Percentiles rank a stretch among this genome's conserved stretches.
Conservation (phyloP, 1,140 invertebrate species). For the Amphibalanus amphitrite region DNA sequence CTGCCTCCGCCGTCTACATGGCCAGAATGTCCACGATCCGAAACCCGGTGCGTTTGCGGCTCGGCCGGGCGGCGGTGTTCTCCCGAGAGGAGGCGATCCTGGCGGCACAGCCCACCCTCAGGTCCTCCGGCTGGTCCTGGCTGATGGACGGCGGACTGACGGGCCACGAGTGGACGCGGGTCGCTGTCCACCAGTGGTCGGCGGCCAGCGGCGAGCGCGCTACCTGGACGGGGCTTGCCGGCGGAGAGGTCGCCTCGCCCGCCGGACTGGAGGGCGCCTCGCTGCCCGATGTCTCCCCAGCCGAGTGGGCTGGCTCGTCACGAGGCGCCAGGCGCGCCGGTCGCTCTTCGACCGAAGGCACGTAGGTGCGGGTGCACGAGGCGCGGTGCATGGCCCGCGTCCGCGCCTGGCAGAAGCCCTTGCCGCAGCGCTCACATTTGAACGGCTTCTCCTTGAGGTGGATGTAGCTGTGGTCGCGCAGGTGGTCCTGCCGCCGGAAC, state of each 20-base stretch:
- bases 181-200: too few relatives aligned
- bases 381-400: constrained; percentile 10
- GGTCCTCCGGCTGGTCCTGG: background rate
- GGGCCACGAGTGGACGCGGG: too few relatives aligned
- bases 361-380: background rate
- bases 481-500: constrained; percentile 17
- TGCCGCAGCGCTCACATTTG: constrained; percentile 40
- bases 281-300: background rate
- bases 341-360: too few relatives aligned
- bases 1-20: background rate
- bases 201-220: too few relatives aligned
- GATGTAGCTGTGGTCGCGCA: constrained; percentile 29
- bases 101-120: background rate
- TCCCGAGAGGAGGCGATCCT: background rate
- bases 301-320: background rate
- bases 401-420: constrained; percentile 35
- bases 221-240: too few relatives aligned
- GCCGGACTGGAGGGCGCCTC: background rate
- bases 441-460: constrained; percentile 28
- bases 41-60: background rate
- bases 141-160: too few relatives aligned
- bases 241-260: background rate
- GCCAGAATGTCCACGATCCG: background rate
- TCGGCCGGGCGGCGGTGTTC: too few relatives aligned
- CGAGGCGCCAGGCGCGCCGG: too few relatives aligned